Conservation (phyloP, 2,113 vertebrate species). For the Anguilla rostrata region DNA sequence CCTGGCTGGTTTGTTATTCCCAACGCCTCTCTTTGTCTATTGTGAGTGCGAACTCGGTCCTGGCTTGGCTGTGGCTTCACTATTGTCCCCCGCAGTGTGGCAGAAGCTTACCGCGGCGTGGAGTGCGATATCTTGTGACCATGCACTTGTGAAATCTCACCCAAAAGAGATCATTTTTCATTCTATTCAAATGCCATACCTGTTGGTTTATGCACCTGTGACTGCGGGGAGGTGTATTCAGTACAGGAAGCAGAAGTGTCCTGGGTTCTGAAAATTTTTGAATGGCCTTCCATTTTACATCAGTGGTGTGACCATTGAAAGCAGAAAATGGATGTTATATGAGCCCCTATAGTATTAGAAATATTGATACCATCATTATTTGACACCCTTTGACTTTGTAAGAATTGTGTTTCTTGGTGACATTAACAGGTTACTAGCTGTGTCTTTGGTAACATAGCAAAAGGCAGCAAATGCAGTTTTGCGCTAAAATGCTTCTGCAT, state of each 20-base stretch:
- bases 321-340: not conserved
- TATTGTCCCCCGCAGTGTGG: not conserved
- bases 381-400: not conserved
- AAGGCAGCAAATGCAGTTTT: not conserved
- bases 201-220: not conserved
- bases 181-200: conserved; percentile 16
- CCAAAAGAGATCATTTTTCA: conserved; percentile 20
- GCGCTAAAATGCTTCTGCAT: not conserved
- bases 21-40: not conserved
- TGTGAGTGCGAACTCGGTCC: not conserved
- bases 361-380: not conserved
- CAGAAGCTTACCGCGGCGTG: not conserved
- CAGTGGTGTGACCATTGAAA: not conserved
- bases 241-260: not conserved
- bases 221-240: not conserved
- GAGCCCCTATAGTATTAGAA: not conserved
- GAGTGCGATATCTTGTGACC: not conserved
- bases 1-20: not conserved
- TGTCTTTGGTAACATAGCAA: not conserved
- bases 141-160: conserved; percentile 6
- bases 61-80: not conserved
- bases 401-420: not conserved
- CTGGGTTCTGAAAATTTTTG: not conserved
- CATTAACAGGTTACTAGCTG: not conserved
- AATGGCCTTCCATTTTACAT: not conserved